phyloP scores from a whole-genome alignment of 2,797 vertebrate genomes.

The Percopsis omiscomaycus region DNA sequence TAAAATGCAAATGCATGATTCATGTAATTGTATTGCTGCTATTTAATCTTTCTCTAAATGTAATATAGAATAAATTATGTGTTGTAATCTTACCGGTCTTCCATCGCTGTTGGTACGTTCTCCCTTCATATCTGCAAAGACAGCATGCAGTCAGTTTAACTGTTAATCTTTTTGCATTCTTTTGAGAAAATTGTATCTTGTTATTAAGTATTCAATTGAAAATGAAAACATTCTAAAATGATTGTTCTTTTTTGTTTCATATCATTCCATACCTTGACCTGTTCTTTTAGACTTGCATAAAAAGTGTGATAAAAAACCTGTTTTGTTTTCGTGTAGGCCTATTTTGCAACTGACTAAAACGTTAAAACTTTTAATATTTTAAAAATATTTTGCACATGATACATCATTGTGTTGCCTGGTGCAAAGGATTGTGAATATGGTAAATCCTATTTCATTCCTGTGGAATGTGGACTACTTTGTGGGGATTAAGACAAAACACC shows the following conservation, averaged over 20 bases:
- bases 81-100: conserved; percentile 49
- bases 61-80: not conserved
- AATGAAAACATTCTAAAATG: too few species aligned
- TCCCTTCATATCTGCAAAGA: conserved; percentile 35
- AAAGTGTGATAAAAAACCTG: not conserved
- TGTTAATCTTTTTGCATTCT: not conserved
- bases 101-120: conserved; percentile 2
- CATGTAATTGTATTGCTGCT: too few species aligned
- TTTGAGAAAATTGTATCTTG: not conserved
- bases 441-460: conserved; percentile 45
- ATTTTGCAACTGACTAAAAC: too few species aligned
- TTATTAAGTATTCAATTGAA: not conserved
- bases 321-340: not conserved
- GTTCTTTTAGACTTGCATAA: too few species aligned
- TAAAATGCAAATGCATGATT: not conserved
- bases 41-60: too few species aligned
- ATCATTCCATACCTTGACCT: too few species aligned
- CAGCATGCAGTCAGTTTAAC: conserved; percentile 1
- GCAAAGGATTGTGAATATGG: conserved; percentile 28
- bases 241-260: too few species aligned
- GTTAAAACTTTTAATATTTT: not conserved
- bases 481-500: conserved; percentile 8
- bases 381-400: too few species aligned
- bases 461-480: conserved; percentile 30
- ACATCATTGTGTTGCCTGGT: too few species aligned